Evolutionary conservation across 2,113 vertebrate species (phyloP).

Genomic region (Datnioides undecimradiatus): DNA sequence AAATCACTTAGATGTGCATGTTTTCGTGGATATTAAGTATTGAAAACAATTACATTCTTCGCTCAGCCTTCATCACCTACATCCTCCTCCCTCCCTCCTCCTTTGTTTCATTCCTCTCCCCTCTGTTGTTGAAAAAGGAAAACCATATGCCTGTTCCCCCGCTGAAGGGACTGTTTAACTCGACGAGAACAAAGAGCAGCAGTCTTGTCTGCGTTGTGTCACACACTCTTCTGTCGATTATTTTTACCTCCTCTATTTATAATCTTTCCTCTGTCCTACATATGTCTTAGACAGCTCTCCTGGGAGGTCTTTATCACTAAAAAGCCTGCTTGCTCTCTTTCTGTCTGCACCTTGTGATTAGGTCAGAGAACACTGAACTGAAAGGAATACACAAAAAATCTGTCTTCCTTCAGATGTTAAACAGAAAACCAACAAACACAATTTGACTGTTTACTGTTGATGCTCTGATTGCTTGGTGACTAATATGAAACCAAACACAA

Average conservation of each 20-base stretch:
- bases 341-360: conserved; percentile 60
- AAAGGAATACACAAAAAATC: neutral
- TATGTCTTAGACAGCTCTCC: conserved; percentile 69
- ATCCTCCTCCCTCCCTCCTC: neutral
- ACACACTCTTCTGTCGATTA: conserved; percentile 69
- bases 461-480: neutral
- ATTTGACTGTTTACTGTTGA: neutral
- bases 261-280: conserved; percentile 80
- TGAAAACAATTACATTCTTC: conserved; percentile 58
- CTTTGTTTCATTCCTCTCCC: conserved; percentile 25
- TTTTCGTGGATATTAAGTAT: conserved; percentile 70
- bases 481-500: neutral
- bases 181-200: conserved; percentile 56
- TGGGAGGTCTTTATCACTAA: conserved; percentile 69
- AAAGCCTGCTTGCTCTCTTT: conserved; percentile 57
- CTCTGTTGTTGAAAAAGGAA: conserved; percentile 43
- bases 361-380: conserved; percentile 49
- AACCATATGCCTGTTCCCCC: conserved; percentile 21
- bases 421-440: neutral
- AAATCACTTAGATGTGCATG: conserved; percentile 57
- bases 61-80: conserved; percentile 22
- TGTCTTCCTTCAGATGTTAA: conserved; percentile 16
- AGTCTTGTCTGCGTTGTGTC: conserved; percentile 57
- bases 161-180: conserved; percentile 51
- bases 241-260: conserved; percentile 82